Percentiles rank a stretch among this genome's conserved stretches.
Conservation (phyloP, 2,888 invertebrate species). For the Operophtera brumata region DNA sequence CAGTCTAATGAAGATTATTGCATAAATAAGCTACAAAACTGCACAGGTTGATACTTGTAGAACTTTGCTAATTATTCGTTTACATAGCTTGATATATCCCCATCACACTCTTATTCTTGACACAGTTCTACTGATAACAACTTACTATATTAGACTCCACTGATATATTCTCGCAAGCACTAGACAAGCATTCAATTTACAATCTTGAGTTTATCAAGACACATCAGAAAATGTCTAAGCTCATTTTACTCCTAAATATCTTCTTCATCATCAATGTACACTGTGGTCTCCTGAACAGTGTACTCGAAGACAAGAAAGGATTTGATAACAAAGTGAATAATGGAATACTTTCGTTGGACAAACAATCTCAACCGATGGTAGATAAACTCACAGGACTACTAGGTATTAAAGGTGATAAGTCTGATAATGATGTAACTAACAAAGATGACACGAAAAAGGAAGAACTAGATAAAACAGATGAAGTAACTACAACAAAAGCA, state of each 20-base stretch:
- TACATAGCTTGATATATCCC: not conserved
- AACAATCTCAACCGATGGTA: constrained; percentile 17
- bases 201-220: not conserved
- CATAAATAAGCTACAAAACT: no score
- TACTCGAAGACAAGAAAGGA: constrained; percentile 19
- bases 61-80: no score
- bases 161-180: not conserved
- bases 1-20: no score
- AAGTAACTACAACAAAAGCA: not conserved
- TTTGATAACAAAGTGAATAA: constrained; percentile 12
- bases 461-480: not conserved
- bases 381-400: constrained; percentile 15
- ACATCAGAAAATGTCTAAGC: constrained; percentile 18
- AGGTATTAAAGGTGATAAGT: not conserved
- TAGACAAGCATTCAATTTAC: not conserved
- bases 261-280: constrained; percentile 11
- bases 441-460: not conserved
- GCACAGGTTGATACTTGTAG: no score
- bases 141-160: constrained; percentile 2
- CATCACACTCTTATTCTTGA: constrained; percentile 4
- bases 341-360: constrained; percentile 13
- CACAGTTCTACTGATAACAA: constrained; percentile 13
- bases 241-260: constrained; percentile 9
- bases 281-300: constrained; percentile 23
- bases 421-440: not conserved